Percentiles rank a stretch among this genome's conserved stretches.
These are phyloP conservation scores for Cylloceria caligata DNA, from an alignment of 2,888 invertebrate genomes.

Conservation along the genomic window DNA sequence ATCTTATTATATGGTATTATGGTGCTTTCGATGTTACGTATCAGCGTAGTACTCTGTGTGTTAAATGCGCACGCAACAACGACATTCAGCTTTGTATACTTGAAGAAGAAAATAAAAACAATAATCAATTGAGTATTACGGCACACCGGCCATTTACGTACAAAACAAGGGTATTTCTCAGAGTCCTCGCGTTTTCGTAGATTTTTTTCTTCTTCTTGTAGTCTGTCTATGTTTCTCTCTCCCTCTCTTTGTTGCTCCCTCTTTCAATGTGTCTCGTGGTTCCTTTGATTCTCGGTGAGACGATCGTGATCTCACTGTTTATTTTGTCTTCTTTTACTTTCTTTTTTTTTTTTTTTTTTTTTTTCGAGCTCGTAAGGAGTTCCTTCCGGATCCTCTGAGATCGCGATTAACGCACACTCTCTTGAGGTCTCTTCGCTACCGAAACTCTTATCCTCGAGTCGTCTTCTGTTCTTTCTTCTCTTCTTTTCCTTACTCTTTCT, in stretches of 20 bases:
- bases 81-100: constrained; percentile 49
- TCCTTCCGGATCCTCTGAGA: background rate
- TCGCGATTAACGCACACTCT: constrained; percentile 8
- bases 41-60: constrained; percentile 22
- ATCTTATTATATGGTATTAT: constrained; percentile 14
- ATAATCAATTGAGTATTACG: background rate
- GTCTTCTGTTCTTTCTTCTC: background rate
- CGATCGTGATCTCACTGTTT: background rate
- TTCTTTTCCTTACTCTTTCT: constrained; percentile 29
- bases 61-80: constrained; percentile 62
- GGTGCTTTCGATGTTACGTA: constrained; percentile 3
- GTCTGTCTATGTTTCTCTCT: constrained; percentile 27
- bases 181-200: constrained; percentile 26
- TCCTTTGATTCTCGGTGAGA: background rate
- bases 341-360: background rate
- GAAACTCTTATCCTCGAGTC: constrained; percentile 5
- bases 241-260: constrained; percentile 7
- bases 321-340: background rate
- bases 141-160: constrained; percentile 36
- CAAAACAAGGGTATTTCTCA: constrained; percentile 14
- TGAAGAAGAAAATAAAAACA: background rate
- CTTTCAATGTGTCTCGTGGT: constrained; percentile 33
- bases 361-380: background rate
- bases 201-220: constrained; percentile 18
- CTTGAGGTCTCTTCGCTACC: background rate